These are phyloP conservation scores for Eupsittula cactorum DNA, from an alignment of 2,113 vertebrate genomes.

Conservation along the genomic window DNA sequence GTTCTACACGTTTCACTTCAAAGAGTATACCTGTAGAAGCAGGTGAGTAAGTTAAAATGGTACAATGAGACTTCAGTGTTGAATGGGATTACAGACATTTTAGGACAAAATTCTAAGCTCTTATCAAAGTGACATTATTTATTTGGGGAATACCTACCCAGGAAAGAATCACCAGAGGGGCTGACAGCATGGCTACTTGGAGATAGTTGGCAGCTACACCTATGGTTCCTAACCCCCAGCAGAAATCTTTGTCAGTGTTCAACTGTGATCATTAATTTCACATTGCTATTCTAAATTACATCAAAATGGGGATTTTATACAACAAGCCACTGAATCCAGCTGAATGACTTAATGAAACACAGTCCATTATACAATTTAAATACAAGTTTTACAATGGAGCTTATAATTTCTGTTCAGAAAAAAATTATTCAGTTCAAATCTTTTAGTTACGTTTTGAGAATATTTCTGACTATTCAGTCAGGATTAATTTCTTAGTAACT, in stretches of 20 bases:
- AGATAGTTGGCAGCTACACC: not conserved
- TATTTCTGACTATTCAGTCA: not conserved
- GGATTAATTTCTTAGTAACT: not conserved
- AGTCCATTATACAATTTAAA: not conserved
- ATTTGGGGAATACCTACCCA: not conserved
- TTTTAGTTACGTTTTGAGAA: not conserved
- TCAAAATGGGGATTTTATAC: not conserved
- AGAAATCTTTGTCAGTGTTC: not conserved
- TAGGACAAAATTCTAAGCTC: not conserved
- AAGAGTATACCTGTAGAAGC: conserved; percentile 80
- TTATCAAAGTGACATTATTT: not conserved
- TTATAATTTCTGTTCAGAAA: not conserved
- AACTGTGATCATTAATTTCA: not conserved
- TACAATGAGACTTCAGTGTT: not conserved
- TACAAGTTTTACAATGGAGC: not conserved
- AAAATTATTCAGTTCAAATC: not conserved
- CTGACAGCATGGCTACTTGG: not conserved
- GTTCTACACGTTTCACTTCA: conserved; percentile 77
- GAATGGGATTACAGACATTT: accelerated
- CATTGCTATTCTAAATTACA: not conserved
- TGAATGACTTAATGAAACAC: not conserved
- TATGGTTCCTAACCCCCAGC: not conserved
- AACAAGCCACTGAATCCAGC: not conserved
- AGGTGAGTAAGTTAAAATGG: not conserved
- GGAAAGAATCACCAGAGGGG: not conserved